Evolutionary conservation across 2,113 vertebrate genomes (phyloP), one percentile per base, ranked within the genome.

Genomic region (Salvelinus namaycush): DNA sequence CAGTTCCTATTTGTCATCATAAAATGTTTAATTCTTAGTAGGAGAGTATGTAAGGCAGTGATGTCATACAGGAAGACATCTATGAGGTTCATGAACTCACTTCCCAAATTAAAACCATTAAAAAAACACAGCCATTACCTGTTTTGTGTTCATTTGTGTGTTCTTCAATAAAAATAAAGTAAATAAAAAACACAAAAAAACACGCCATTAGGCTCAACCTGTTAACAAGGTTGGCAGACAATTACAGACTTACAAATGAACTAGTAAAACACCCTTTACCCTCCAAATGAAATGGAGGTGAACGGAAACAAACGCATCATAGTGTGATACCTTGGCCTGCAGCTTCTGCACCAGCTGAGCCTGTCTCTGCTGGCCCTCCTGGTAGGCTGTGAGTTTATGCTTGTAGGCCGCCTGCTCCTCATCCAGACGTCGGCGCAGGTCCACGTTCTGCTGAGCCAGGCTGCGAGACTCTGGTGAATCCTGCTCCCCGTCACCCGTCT

Each of bases 311-410:
- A 2, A 48, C 62, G 59, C 1, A 3, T 51, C 5, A 34, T 14
- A 57, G 18, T 5, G 14, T 1, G 27, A 8, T 74, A 97, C 97
- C 95, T 99, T 98, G 73, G 94, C 95, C 80, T 99, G 97, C 66
- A 99, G 87, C 86, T 95, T 97, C 93, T 99, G 97, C 74, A 99
- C 97, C 0, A 99, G 95, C 91, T 98, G 97, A 0, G 97, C 97
- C 85, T 99, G 97, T 62, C 97, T 94, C 93, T 98, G 97, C 92
- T 99, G 97, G 8, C 97, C 97, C 89, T 99, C 97, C 93, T 98
- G 97, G 91, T 98, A 99, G 0, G 96, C 96, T 14, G 95, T 96
- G 64, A 99, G 96, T 90, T 99, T 99, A 62, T 97, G 94, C 81
- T 96, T 97, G 90, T 99, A 99, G 74, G 94, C 92, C 0, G 95